Evolutionary conservation across 2,888 invertebrate genomes (phyloP).

Genomic region (Apotomis turbidana): DNA sequence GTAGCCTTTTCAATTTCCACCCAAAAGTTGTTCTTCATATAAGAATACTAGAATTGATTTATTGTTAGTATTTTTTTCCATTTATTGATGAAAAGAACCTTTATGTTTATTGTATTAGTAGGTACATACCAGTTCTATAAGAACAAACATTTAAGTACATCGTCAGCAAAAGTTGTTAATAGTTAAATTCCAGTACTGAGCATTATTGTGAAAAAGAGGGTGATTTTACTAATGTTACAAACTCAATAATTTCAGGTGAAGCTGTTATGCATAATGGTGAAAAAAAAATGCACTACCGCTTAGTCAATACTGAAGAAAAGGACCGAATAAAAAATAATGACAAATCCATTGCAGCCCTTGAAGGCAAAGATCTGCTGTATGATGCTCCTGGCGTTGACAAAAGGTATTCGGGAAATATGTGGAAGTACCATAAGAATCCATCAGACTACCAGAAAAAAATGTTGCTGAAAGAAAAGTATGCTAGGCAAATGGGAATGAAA

Average conservation of each 20-base stretch:
- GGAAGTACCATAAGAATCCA: conserved; percentile 64
- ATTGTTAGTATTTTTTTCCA: too few species aligned
- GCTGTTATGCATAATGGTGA: conserved; percentile 55
- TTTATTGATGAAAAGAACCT: too few species aligned
- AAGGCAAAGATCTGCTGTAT: conserved; percentile 70
- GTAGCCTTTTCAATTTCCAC: too few species aligned
- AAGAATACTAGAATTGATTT: too few species aligned
- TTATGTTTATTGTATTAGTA: too few species aligned
- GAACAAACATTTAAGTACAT: too few species aligned
- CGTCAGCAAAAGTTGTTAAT: too few species aligned
- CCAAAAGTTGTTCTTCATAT: too few species aligned
- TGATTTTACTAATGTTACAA: not conserved
- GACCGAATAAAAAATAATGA: conserved; percentile 73
- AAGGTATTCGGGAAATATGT: conserved; percentile 62
- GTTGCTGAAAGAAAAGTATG: conserved; percentile 68
- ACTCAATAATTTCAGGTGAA: conserved; percentile 63
- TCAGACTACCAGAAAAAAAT: conserved; percentile 63
- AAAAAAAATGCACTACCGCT: conserved; percentile 62
- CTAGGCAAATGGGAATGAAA: conserved; percentile 63
- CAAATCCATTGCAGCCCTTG: conserved; percentile 74
- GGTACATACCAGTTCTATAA: too few species aligned
- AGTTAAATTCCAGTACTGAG: too few species aligned
- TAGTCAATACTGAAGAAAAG: conserved; percentile 66
- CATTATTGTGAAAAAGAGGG: too few species aligned
- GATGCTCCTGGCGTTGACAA: conserved; percentile 57